These are phyloP conservation scores for Drosophila diplacantha DNA, from an alignment of 2,888 invertebrate genomes.

Conservation along the genomic window DNA sequence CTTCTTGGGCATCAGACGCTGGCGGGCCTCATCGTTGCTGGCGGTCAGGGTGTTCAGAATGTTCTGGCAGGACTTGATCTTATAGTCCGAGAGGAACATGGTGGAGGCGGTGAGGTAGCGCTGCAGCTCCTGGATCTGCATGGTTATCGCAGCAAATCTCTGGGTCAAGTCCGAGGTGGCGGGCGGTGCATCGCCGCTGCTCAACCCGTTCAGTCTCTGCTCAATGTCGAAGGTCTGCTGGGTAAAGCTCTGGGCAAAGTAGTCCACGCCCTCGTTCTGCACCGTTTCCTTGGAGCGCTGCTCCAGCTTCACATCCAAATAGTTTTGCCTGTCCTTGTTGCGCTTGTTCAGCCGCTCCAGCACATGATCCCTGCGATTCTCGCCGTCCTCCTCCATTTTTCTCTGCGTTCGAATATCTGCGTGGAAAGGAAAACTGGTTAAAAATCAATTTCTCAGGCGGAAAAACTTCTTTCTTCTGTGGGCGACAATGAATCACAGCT, in stretches of 20 bases:
- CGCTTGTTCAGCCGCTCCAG: constrained; percentile 76
- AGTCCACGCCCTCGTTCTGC: constrained; percentile 79
- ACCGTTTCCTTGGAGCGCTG: constrained; percentile 72
- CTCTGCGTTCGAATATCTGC: constrained; percentile 13
- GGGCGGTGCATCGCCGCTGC: constrained; percentile 46
- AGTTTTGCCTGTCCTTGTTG: constrained; percentile 76
- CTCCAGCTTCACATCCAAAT: constrained; percentile 75
- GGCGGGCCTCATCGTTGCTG: constrained; percentile 85
- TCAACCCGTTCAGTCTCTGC: constrained; percentile 79
- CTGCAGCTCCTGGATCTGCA: constrained; percentile 86
- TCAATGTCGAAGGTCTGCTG: constrained; percentile 83
- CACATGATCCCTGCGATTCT: constrained; percentile 70
- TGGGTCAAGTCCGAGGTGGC: constrained; percentile 76
- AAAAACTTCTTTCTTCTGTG: constrained; percentile 13
- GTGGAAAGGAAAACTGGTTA: constrained; percentile 39
- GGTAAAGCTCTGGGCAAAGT: constrained; percentile 84
- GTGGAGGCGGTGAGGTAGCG: constrained; percentile 88
- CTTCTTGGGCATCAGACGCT: constrained; percentile 87
- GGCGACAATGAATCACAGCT: constrained; percentile 24
- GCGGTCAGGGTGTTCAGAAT: constrained; percentile 84
- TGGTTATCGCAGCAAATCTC: constrained; percentile 84
- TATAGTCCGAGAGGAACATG: constrained; percentile 88
- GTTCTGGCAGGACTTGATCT: constrained; percentile 87
- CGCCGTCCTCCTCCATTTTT: constrained; percentile 50
- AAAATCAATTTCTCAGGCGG: constrained; percentile 58